phyloP scores from a whole-genome alignment of 2,797 vertebrate species.

The Rhinoraja longicauda region DNA sequence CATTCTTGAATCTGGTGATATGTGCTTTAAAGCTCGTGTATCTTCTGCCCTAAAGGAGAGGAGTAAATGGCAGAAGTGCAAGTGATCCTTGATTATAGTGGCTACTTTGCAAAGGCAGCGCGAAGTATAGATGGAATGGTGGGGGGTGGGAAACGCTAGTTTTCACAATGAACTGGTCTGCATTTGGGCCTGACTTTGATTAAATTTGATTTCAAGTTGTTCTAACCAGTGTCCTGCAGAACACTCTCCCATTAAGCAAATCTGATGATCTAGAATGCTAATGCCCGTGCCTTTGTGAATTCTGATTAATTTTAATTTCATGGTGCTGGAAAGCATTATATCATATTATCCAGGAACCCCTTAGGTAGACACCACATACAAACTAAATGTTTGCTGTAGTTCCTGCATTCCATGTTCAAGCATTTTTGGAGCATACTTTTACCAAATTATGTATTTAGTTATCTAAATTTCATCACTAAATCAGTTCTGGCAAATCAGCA shows the following conservation, averaged over 20 bases:
- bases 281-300: not conserved
- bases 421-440: not conserved
- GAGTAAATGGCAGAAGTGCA: no score
- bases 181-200: not conserved
- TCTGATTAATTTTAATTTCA: not conserved
- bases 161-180: no score
- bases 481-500: not conserved
- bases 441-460: not conserved
- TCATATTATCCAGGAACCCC: not conserved
- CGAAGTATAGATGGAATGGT: no score
- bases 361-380: not conserved
- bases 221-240: not conserved
- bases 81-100: no score
- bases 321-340: not conserved
- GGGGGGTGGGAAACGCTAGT: no score
- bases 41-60: no score
- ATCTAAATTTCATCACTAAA: not conserved
- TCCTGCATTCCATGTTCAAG: not conserved
- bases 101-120: no score
- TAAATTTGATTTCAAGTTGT: not conserved
- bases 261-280: not conserved
- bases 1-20: no score
- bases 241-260: not conserved
- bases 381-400: not conserved
- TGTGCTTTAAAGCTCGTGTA: no score